Conservation (phyloP, 2,888 invertebrate species). For the Sesia apiformis region DNA sequence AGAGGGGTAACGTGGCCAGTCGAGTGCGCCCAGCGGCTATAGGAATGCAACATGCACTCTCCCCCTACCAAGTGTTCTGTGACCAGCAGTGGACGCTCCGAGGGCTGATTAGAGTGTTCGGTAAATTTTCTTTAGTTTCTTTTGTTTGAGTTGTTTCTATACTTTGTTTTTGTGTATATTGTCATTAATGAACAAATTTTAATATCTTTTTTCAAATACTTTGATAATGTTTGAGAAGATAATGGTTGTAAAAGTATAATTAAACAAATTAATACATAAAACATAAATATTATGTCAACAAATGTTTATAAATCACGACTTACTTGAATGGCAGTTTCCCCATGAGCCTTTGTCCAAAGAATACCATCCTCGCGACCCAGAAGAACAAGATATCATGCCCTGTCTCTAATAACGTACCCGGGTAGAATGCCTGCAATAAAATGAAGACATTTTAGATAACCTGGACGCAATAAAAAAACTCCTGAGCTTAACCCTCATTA, state of each 20-base stretch:
- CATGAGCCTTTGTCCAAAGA: constrained; percentile 93
- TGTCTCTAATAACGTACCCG: constrained; percentile 93
- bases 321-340: constrained; percentile 93
- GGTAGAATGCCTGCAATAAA: constrained; percentile 86
- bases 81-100: too few relatives aligned
- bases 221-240: not conserved
- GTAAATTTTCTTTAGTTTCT: too few relatives aligned
- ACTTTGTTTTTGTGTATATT: not conserved
- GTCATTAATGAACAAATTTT: not conserved
- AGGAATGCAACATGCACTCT: too few relatives aligned
- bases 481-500: too few relatives aligned
- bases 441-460: not conserved
- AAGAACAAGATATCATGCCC: constrained; percentile 99
- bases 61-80: too few relatives aligned
- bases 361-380: constrained; percentile 99
- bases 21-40: too few relatives aligned
- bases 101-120: too few relatives aligned
- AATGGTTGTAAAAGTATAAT: too few relatives aligned
- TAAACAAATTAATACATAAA: too few relatives aligned
- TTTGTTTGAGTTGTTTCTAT: too few relatives aligned
- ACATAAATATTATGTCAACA: not conserved
- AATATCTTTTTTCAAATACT: not conserved
- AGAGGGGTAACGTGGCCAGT: too few relatives aligned
- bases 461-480: too few relatives aligned
- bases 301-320: constrained; percentile 15